phyloP scores from a whole-genome alignment of 2,113 vertebrate species.

The Podarcis cretensis region DNA sequence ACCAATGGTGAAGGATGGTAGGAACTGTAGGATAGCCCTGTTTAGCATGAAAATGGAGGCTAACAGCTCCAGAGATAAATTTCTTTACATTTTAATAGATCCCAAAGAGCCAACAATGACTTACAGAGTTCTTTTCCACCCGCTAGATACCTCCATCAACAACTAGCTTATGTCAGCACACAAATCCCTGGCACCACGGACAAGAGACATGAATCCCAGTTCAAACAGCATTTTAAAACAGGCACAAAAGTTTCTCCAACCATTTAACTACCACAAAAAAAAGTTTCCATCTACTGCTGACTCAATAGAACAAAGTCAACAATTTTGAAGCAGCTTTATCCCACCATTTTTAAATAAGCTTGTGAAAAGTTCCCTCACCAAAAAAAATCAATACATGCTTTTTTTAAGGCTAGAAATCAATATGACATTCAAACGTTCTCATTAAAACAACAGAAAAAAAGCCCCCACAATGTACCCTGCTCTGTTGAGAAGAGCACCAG shows the following conservation, averaged over 20 bases:
- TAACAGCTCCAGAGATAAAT: too few relatives aligned
- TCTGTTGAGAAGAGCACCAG: background rate
- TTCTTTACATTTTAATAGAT: too few relatives aligned
- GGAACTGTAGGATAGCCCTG: too few relatives aligned
- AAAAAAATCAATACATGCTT: constrained; percentile 52
- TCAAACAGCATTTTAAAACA: background rate
- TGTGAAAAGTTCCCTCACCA: constrained; percentile 48
- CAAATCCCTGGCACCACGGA: accelerated
- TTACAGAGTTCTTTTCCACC: background rate
- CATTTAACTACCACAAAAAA: background rate
- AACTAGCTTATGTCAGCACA: background rate
- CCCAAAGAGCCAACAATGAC: background rate
- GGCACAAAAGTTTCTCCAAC: background rate
- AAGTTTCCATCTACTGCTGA: constrained; percentile 40
- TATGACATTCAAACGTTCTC: constrained; percentile 61
- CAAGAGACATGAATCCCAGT: background rate
- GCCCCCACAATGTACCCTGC: background rate
- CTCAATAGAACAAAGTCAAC: constrained; percentile 59
- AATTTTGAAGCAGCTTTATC: constrained; percentile 58
- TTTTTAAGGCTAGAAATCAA: constrained; percentile 69
- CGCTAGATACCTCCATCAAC: background rate
- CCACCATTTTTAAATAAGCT: constrained; percentile 58
- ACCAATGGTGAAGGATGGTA: too few relatives aligned
- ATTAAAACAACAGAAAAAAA: constrained; percentile 43
- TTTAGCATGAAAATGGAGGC: too few relatives aligned